phyloP scores from a whole-genome alignment of 2,888 invertebrate species.

The Pharmacophagus antenor region DNA sequence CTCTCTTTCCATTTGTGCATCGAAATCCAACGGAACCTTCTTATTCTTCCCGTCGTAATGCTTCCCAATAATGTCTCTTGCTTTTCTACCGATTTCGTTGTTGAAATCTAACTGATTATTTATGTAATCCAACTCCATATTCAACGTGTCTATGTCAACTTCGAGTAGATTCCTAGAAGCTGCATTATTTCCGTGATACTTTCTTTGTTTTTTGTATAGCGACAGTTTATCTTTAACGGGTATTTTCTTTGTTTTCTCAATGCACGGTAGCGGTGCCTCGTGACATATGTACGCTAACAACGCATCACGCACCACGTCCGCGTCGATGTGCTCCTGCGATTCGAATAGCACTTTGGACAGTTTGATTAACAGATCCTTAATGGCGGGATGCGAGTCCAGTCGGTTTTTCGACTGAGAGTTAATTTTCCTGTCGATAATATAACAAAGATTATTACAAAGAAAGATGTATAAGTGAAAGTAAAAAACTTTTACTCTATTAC shows the following conservation, averaged over 20 bases:
- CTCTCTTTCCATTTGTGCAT: constrained; percentile 77
- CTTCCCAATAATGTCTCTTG: constrained; percentile 67
- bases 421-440: constrained; percentile 68
- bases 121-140: constrained; percentile 71
- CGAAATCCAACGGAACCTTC: constrained; percentile 68
- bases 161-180: constrained; percentile 56
- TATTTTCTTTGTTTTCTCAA: constrained; percentile 56
- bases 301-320: constrained; percentile 88
- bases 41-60: constrained; percentile 59
- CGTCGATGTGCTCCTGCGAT: constrained; percentile 84
- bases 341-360: constrained; percentile 84
- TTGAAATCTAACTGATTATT: constrained; percentile 71
- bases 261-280: constrained; percentile 89
- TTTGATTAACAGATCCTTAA: constrained; percentile 85
- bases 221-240: constrained; percentile 36
- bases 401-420: constrained; percentile 83
- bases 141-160: constrained; percentile 64
- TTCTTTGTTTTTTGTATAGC: constrained; percentile 45
- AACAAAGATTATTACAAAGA: constrained; percentile 29
- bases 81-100: constrained; percentile 69
- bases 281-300: constrained; percentile 93
- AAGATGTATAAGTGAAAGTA: not conserved
- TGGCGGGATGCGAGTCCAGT: constrained; percentile 87
- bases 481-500: too few relatives aligned
- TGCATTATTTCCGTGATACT: constrained; percentile 41